Evolutionary conservation across 2,888 invertebrate species (phyloP).

Genomic region (Chouioia cunea): DNA sequence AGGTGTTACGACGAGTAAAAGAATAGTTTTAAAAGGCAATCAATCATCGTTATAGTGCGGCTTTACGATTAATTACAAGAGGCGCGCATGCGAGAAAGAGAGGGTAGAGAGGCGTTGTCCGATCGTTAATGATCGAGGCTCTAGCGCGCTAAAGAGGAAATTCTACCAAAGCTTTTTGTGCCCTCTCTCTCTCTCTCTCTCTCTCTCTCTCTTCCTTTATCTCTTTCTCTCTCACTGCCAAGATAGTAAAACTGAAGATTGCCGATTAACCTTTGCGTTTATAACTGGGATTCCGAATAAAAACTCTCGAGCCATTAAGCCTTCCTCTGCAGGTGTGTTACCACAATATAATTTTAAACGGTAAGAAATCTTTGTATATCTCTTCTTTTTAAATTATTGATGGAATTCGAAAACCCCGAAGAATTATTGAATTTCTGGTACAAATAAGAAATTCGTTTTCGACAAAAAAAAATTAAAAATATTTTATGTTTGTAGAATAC

Average conservation of each 20-base stretch:
- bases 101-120: neutral
- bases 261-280: constrained; percentile 20
- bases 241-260: constrained; percentile 26
- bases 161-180: constrained; percentile 30
- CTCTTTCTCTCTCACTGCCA: constrained; percentile 8
- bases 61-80: constrained; percentile 43
- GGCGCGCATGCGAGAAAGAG: constrained; percentile 15
- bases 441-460: too few species aligned
- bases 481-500: too few species aligned
- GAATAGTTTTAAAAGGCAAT: constrained; percentile 42
- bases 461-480: too few species aligned
- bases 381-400: too few species aligned
- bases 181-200: neutral
- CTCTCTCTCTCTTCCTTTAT: constrained; percentile 15
- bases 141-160: constrained; percentile 33
- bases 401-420: too few species aligned
- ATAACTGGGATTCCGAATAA: constrained; percentile 12
- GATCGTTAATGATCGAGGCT: constrained; percentile 17
- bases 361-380: too few species aligned
- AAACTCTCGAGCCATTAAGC: neutral
- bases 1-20: constrained; percentile 5
- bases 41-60: constrained; percentile 38
- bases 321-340: too few species aligned
- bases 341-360: too few species aligned
- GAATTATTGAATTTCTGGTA: too few species aligned